phyloP scores from a whole-genome alignment of 2,888 invertebrate species.

The Ornithoptera priamus region DNA sequence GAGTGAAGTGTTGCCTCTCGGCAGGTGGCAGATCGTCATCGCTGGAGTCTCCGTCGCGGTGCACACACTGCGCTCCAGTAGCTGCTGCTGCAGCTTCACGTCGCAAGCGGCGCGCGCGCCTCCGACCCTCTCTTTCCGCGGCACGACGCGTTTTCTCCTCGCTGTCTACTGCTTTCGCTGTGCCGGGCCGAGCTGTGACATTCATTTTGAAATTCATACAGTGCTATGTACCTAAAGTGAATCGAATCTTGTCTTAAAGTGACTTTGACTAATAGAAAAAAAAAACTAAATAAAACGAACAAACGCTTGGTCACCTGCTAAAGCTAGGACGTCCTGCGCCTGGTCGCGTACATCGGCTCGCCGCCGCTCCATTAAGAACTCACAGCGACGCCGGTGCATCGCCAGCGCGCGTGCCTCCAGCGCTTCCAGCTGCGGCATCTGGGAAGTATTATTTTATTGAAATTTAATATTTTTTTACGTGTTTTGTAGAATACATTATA shows the following conservation, averaged over 20 bases:
- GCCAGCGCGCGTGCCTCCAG: conserved; percentile 89
- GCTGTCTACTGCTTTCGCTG: conserved; percentile 48
- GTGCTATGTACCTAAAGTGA: no score
- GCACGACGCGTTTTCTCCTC: conserved; percentile 89
- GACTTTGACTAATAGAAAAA: no score
- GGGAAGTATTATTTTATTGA: neutral
- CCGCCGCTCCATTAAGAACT: conserved; percentile 88
- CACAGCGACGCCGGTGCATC: conserved; percentile 85
- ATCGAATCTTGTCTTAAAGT: no score
- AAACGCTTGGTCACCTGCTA: conserved; percentile 69
- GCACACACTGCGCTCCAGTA: conserved; percentile 64
- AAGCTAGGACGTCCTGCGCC: conserved; percentile 92
- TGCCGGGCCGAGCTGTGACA: conserved; percentile 50
- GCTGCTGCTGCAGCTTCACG: conserved; percentile 83
- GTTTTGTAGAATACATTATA: no score
- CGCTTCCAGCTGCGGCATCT: conserved; percentile 86
- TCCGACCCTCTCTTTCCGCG: conserved; percentile 94
- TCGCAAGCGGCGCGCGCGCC: conserved; percentile 90
- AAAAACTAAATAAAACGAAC: no score
- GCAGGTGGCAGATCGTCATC: conserved; percentile 97
- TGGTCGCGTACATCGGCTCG: conserved; percentile 96
- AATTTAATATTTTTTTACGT: no score
- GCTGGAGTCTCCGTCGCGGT: conserved; percentile 97
- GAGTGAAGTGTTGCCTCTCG: conserved; percentile 79
- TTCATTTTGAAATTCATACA: no score